A percentile compares a stretch with the other conserved stretches of the same genome.
Conservation (phyloP, 2,888 invertebrate genomes). For the Drosophila vallismaia region DNA sequence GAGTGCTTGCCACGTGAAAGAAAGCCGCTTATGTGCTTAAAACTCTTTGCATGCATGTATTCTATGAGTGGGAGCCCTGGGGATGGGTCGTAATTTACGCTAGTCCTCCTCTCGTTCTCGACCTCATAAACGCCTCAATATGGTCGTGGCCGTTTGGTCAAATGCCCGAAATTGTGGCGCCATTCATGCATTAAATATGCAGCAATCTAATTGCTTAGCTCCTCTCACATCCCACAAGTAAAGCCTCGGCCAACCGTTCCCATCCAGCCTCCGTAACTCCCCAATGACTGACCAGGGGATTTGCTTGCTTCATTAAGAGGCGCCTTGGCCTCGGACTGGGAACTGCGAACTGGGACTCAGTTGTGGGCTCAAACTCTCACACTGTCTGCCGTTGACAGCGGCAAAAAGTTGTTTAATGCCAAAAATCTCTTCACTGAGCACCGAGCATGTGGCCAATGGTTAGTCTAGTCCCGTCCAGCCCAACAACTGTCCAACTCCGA, state of each 20-base stretch:
- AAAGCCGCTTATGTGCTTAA: constrained; percentile 67
- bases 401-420: constrained; percentile 71
- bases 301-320: constrained; percentile 72
- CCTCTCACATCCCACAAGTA: constrained; percentile 8
- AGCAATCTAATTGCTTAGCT: constrained; percentile 74
- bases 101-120: constrained; percentile 6
- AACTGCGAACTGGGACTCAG: not conserved
- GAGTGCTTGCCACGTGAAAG: constrained; percentile 35
- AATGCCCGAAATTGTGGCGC: constrained; percentile 66
- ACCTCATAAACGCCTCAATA: constrained; percentile 68
- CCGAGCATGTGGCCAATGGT: constrained; percentile 12
- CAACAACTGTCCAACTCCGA: constrained; percentile 26
- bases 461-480: constrained; percentile 19
- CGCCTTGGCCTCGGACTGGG: constrained; percentile 14
- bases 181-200: constrained; percentile 77
- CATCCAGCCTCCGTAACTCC: constrained; percentile 3
- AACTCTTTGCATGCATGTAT: constrained; percentile 40
- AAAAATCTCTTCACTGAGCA: constrained; percentile 54
- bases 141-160: constrained; percentile 62
- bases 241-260: not conserved
- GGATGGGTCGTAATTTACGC: constrained; percentile 38
- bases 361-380: constrained; percentile 14
- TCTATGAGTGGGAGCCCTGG: constrained; percentile 35
- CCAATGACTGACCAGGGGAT: constrained; percentile 66
- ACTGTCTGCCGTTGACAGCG: constrained; percentile 66